Percentiles rank a stretch among this genome's conserved stretches.
These are phyloP conservation scores for Heterochromis multidens DNA, from an alignment of 2,113 vertebrate species.

Conservation along the genomic window DNA sequence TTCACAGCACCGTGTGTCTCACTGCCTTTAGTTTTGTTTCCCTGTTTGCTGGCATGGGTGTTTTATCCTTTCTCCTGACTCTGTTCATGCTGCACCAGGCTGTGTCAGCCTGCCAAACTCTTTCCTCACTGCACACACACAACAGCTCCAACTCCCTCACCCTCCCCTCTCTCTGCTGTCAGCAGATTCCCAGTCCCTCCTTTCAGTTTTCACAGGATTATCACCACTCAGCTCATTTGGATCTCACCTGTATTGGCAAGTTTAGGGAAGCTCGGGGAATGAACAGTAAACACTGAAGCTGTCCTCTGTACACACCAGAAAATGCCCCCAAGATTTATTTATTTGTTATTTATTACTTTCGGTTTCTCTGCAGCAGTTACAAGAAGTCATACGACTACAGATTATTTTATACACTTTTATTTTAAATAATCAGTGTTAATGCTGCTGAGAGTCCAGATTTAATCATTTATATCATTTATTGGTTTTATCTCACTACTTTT, in stretches of 20 bases:
- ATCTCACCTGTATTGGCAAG: neutral
- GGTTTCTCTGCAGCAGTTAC: neutral
- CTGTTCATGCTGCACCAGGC: too few relatives aligned
- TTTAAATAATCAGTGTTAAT: neutral
- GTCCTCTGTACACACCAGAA: neutral
- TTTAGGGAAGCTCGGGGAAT: too few relatives aligned
- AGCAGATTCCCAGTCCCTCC: neutral
- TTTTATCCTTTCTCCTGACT: too few relatives aligned
- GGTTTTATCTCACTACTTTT: neutral
- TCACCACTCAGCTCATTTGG: neutral
- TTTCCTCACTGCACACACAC: too few relatives aligned
- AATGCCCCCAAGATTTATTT: accelerated
- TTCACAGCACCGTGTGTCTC: too few relatives aligned
- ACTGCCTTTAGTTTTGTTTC: too few relatives aligned
- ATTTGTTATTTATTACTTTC: neutral
- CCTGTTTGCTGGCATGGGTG: too few relatives aligned
- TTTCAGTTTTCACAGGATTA: neutral
- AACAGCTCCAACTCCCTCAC: too few relatives aligned
- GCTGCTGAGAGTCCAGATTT: neutral
- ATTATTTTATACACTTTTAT: neutral
- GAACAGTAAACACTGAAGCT: neutral
- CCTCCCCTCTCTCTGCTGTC: too few relatives aligned
- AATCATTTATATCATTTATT: neutral
- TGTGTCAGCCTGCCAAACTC: too few relatives aligned
- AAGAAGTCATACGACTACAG: accelerated